Evolutionary conservation across 2,888 invertebrate species (phyloP).

Genomic region (Pecten maximus): DNA sequence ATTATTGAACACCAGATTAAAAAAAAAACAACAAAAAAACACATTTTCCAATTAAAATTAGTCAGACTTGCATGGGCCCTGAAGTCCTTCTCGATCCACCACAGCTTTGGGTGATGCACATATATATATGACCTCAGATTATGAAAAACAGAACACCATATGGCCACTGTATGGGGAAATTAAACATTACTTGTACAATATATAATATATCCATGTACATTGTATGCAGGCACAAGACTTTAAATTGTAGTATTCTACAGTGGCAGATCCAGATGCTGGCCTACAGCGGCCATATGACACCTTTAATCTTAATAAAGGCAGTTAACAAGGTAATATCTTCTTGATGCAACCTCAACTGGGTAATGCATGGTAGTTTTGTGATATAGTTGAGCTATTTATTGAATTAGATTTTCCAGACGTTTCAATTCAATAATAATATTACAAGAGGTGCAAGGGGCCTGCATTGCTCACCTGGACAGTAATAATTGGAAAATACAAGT

Average conservation of each 20-base stretch:
- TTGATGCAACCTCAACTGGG: too few relatives aligned
- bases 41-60: not conserved
- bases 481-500: too few relatives aligned
- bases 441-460: too few relatives aligned
- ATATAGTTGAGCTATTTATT: too few relatives aligned
- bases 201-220: not conserved
- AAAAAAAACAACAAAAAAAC: not conserved
- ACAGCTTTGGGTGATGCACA: not conserved
- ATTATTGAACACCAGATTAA: too few relatives aligned
- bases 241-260: too few relatives aligned
- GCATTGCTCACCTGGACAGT: too few relatives aligned
- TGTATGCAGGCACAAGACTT: not conserved
- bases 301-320: too few relatives aligned
- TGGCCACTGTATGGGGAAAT: not conserved
- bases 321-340: too few relatives aligned
- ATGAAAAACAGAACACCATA: not conserved
- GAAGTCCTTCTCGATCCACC: not conserved
- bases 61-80: not conserved
- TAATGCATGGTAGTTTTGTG: too few relatives aligned
- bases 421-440: too few relatives aligned
- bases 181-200: not conserved
- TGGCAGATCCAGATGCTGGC: not conserved
- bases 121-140: not conserved
- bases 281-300: not conserved
- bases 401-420: too few relatives aligned